These are phyloP conservation scores for Tetanocera ferruginea DNA, from an alignment of 2,888 invertebrate genomes.

Conservation along the genomic window DNA sequence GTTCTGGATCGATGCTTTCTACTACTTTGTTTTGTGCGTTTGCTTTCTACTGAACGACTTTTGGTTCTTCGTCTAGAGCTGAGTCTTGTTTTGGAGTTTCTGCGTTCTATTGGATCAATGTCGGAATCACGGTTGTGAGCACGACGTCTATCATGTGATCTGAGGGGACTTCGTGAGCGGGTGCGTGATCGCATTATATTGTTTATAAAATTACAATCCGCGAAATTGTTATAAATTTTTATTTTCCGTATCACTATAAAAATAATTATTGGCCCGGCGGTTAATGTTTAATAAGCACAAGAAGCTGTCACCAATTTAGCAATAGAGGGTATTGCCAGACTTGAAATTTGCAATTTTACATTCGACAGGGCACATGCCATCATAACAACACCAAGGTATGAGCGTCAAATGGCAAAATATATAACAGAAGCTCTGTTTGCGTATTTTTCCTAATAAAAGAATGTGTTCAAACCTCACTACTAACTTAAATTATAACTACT, in stretches of 20 bases:
- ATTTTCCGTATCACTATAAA: not conserved
- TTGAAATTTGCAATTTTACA: too few relatives aligned
- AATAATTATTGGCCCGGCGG: not conserved
- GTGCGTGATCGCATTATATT: constrained; percentile 43
- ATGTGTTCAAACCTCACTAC: too few relatives aligned
- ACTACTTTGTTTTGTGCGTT: not conserved
- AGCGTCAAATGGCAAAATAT: too few relatives aligned
- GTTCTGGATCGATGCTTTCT: constrained; percentile 4
- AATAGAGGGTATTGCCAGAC: too few relatives aligned
- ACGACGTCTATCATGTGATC: constrained; percentile 3
- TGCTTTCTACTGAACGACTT: not conserved
- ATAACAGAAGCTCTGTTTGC: too few relatives aligned
- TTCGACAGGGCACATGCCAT: too few relatives aligned
- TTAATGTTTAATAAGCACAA: too few relatives aligned
- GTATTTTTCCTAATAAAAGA: too few relatives aligned
- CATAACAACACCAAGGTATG: too few relatives aligned
- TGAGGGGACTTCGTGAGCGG: constrained; percentile 36
- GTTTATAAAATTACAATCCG: not conserved
- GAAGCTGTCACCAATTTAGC: too few relatives aligned
- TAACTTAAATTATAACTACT: too few relatives aligned
- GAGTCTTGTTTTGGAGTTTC: constrained; percentile 28
- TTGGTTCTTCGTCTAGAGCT: constrained; percentile 45
- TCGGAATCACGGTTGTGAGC: not conserved
- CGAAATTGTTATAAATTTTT: not conserved
- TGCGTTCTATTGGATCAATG: not conserved